Conservation (phyloP, 2,113 vertebrate genomes). For the Ranitomeya imitator region DNA sequence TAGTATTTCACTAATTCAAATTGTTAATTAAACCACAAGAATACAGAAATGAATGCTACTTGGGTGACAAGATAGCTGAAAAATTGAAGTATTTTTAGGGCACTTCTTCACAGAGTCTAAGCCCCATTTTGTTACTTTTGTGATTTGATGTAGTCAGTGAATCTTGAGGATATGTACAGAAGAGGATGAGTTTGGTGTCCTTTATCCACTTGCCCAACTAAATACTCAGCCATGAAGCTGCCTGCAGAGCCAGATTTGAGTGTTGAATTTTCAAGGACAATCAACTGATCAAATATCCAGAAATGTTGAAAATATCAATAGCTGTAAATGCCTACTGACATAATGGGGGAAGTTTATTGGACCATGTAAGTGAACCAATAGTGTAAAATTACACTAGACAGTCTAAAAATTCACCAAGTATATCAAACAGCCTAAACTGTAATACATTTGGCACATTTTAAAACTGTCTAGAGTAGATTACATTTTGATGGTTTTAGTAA, state of each 20-base stretch:
- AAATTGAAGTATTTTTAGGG: not conserved
- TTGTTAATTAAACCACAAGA: not conserved
- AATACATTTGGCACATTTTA: no score
- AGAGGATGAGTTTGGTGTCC: not conserved
- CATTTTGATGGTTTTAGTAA: no score
- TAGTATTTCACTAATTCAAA: not conserved
- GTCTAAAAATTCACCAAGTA: no score
- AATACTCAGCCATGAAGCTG: not conserved
- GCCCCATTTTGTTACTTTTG: not conserved
- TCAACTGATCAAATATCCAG: not conserved
- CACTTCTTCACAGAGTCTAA: not conserved
- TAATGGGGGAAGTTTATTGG: not conserved
- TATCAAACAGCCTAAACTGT: no score
- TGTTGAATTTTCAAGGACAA: not conserved
- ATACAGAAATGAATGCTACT: conserved; percentile 9
- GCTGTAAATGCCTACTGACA: not conserved
- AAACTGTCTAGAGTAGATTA: no score
- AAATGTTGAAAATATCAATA: not conserved
- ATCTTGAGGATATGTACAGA: not conserved
- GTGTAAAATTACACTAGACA: no score
- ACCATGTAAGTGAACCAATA: no score
- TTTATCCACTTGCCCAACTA: not conserved
- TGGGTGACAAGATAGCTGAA: conserved; percentile 43
- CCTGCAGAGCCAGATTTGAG: not conserved
- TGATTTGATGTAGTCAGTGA: not conserved